Base-by-base conservation (phyloP, 2,113 vertebrate species). In the Ellobius talpinus region DNA sequence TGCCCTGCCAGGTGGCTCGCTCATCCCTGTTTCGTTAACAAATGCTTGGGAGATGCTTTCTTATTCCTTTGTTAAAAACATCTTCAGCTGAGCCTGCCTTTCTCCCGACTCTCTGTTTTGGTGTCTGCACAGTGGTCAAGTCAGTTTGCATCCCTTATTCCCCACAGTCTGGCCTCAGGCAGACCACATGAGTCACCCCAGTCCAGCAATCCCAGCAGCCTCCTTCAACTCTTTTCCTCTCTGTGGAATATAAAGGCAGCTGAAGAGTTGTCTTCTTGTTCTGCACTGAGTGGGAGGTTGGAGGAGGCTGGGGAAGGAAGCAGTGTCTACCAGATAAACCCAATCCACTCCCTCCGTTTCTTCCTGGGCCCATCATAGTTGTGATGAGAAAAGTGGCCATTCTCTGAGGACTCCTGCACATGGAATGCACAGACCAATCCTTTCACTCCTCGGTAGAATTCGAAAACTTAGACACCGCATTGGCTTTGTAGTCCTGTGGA, bases 191-290 rank as follows among this genome's bases (percentile, higher is more conserved):
- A 36, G 9, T 72, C 55, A 55, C 14, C 13, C 1, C 36, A 66
- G 7, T 7, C 11, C 14, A 45, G 45, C 39, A 5, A 52, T 47
- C 31, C 42, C 17, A 0, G 10, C 2, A 3, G 21, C 2, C 9
- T 92, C 45, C 55, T 66, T 4, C 23, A 47, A 68, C 16, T n/a
- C 36, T 42, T 76, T 82, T 13, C 16, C 13, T 58, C 10, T 63
- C 6, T 14, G 23, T 19, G 36, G 29, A 74, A 10, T 16, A 23
- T n/a, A 13, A 10, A 81, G 14, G 14, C 7, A 61, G 52, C 52
- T 42, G 11, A 58, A 45, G 9, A 14, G 24, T 39, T 61, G 7
- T 5, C 9, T 55, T 21, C 21, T 65, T 9, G 7, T 29, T 90
- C 33, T 63, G 10, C 24, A 47, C 10, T 61, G 52, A 61, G 10